These are phyloP conservation scores for Calameuta filiformis DNA, from an alignment of 2,888 invertebrate species.

Conservation along the genomic window DNA sequence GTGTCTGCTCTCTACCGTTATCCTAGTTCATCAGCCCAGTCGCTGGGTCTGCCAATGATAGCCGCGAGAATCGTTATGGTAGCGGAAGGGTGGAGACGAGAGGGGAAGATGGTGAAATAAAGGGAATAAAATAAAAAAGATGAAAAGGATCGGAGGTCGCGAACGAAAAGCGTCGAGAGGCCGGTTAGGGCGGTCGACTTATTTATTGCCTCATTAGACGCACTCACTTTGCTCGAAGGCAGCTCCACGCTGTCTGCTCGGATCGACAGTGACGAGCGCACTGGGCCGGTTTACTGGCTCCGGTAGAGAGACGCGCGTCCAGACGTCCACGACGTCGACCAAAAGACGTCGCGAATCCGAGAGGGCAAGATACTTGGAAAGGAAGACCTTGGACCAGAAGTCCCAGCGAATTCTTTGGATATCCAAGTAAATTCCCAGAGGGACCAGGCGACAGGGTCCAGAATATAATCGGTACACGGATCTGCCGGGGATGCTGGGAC, in stretches of 20 bases:
- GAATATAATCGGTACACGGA: too few relatives aligned
- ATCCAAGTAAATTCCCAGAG: conserved; percentile 22
- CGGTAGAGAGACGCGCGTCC: neutral
- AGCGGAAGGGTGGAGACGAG: too few relatives aligned
- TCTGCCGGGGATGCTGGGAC: too few relatives aligned
- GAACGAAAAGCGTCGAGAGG: conserved; percentile 63
- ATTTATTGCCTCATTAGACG: conserved; percentile 67
- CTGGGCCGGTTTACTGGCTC: conserved; percentile 8
- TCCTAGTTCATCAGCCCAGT: too few relatives aligned
- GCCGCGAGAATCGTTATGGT: too few relatives aligned
- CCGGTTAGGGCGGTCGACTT: conserved; percentile 64
- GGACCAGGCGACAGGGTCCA: too few relatives aligned
- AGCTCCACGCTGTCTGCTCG: conserved; percentile 66
- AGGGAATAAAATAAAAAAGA: conserved; percentile 4
- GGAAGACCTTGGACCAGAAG: conserved; percentile 15
- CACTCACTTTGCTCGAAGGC: conserved; percentile 63
- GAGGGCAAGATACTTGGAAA: conserved; percentile 13
- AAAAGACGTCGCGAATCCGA: neutral
- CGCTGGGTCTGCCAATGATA: too few relatives aligned
- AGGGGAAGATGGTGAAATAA: neutral
- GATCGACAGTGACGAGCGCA: conserved; percentile 65
- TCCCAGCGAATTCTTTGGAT: conserved; percentile 51
- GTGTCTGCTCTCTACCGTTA: too few relatives aligned
- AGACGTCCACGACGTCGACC: neutral
- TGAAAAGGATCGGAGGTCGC: conserved; percentile 18